Evolutionary conservation across 2,797 vertebrate species (phyloP).

Genomic region (Balearica regulorum): DNA sequence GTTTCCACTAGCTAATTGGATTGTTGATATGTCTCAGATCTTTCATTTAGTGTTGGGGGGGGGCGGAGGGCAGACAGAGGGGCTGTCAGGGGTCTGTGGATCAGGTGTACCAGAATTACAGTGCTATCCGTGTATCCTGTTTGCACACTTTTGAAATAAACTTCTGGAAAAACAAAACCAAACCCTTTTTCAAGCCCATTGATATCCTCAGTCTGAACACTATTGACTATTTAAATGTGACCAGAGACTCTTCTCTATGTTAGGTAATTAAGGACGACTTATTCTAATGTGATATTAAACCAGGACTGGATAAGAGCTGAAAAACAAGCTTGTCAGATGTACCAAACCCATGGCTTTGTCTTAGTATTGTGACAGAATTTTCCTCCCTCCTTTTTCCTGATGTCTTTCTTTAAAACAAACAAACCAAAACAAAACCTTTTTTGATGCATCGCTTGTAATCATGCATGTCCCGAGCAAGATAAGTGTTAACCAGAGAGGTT

Average conservation of each 20-base stretch:
- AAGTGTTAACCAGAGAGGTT: neutral
- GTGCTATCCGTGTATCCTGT: conserved; percentile 10
- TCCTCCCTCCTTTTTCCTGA: neutral
- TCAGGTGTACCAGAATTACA: conserved; percentile 1
- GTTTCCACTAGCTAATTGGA: conserved; percentile 29
- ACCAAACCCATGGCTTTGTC: neutral
- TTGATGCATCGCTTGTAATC: neutral
- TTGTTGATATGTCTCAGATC: neutral
- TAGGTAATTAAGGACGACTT: neutral
- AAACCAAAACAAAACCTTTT: neutral
- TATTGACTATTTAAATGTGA: neutral
- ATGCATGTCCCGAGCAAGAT: neutral
- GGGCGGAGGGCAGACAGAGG: neutral
- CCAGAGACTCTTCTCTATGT: neutral
- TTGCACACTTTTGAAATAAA: conserved; percentile 65
- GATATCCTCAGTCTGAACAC: neutral
- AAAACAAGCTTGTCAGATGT: neutral
- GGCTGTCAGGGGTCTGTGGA: neutral
- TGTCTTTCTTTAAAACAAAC: neutral
- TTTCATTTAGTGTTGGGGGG: neutral
- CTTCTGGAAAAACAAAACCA: conserved; percentile 11
- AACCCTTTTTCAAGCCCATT: neutral
- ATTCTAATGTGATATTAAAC: neutral
- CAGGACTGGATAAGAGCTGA: neutral
- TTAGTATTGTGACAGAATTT: neutral